Base-by-base conservation (phyloP, 2,113 vertebrate species). In the Nicator chloris region DNA sequence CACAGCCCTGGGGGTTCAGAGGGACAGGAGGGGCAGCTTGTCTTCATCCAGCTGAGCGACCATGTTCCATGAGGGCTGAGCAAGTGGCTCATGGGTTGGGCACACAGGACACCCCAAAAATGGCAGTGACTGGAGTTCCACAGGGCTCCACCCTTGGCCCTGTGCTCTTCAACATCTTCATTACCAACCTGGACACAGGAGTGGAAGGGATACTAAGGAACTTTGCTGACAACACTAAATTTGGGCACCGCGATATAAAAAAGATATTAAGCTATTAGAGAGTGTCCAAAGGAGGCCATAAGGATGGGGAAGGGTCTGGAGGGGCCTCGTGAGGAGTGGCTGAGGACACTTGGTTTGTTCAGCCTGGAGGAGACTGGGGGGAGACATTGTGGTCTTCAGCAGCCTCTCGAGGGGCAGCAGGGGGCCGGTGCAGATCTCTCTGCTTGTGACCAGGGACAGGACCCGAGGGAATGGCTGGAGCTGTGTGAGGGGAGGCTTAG, bases 61-160 rank as follows among this genome's bases (percentile, higher is more conserved):
- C 2, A 0, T 19, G 66, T 26, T 19, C 35, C 0, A 0, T 37
- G 31, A 26, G 13, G n/a, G 53, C 13, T 39, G 69, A 60, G 53
- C 39, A 24, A 4, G 18, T 27, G 59, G 28, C 50, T 65, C 18
- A 0, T 9, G 12, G 57, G 16, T 10, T 4, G 28, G 68, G 68
- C 51, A 73, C 68, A 45, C 39, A 39, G 51, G 39, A 56, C 76
- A 56, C 61, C 77, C 61, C 63, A 37, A 56, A 66, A 66, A 26
- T 13, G 39, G 20, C 37, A 44, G 27, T 21, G 69, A 15, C 20
- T 75, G 78, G 45, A 30, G 54, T 60, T 54, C 47, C 47, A 51
- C 61, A 47, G 61, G 39, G 78, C 33, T 60, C 45, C 33, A n/a
- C 31, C 45, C 53, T 20, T 37, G 16, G 28, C 60, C 78, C 39